Conservation (phyloP, 2,888 invertebrate species). For the Oligia strigilis region DNA sequence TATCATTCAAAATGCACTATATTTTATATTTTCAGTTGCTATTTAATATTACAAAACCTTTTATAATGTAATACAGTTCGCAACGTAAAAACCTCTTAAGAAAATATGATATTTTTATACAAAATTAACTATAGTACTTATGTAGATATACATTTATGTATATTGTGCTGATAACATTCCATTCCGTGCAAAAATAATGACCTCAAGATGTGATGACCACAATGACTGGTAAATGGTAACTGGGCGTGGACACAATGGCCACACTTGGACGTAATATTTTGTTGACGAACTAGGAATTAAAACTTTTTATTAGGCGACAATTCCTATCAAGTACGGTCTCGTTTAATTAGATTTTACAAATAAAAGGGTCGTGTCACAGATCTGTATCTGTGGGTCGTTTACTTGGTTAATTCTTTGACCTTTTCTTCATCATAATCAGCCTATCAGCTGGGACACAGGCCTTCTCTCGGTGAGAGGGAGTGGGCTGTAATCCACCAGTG, state of each 20-base stretch:
- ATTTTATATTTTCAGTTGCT: conserved; percentile 80
- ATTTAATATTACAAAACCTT: conserved; percentile 78
- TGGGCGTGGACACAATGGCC: not conserved
- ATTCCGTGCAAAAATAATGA: conserved; percentile 60
- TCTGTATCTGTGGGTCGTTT: not conserved
- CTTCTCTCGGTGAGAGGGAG: not conserved
- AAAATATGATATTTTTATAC: conserved; percentile 76
- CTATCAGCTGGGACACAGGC: not conserved
- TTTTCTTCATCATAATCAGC: not conserved
- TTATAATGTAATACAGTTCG: conserved; percentile 70
- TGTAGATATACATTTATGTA: conserved; percentile 55
- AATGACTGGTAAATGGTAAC: conserved; percentile 21
- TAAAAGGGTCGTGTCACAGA: not conserved
- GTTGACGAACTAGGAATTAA: not conserved
- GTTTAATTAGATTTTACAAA: not conserved
- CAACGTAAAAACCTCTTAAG: conserved; percentile 75
- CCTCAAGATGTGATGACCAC: conserved; percentile 51
- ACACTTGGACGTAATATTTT: not conserved
- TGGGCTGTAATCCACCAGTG: not conserved
- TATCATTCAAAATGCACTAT: conserved; percentile 81
- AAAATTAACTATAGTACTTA: conserved; percentile 65
- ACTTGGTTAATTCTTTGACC: not conserved
- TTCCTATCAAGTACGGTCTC: not conserved
- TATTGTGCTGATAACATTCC: conserved; percentile 61
- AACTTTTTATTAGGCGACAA: not conserved